phyloP scores from a whole-genome alignment of 1,140 invertebrate genomes.

The Andricus grossulariae region DNA sequence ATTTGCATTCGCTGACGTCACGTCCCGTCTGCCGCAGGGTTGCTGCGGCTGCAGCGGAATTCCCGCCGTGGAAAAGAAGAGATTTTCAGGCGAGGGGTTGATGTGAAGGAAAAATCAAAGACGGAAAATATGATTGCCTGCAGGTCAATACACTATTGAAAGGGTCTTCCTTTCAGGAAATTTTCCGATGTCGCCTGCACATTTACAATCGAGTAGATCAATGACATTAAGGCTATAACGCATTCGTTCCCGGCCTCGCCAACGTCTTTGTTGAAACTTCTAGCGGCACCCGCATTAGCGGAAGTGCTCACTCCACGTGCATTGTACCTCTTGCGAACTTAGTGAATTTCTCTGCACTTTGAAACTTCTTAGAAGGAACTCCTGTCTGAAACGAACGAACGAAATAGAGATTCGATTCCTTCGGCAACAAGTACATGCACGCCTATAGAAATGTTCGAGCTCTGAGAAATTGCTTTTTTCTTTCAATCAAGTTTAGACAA shows the following conservation, averaged over 20 bases:
- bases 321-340: conserved; percentile 52
- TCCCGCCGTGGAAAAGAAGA: conserved; percentile 27
- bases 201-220: conserved; percentile 41
- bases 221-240: conserved; percentile 45
- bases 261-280: conserved; percentile 59
- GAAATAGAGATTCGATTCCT: conserved; percentile 23
- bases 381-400: neutral
- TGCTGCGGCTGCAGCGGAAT: conserved; percentile 11
- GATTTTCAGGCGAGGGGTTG: neutral
- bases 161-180: conserved; percentile 41
- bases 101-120: conserved; percentile 34
- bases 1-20: conserved; percentile 61
- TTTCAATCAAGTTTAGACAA: too few relatives aligned
- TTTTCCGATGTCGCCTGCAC: conserved; percentile 48
- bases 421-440: conserved; percentile 23
- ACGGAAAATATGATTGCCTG: conserved; percentile 34
- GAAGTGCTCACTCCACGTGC: conserved; percentile 56
- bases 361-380: conserved; percentile 38
- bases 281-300: conserved; percentile 57
- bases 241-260: conserved; percentile 30
- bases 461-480: neutral
- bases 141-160: conserved; percentile 7
- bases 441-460: neutral
- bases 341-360: conserved; percentile 48
- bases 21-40: conserved; percentile 45